A percentile compares a stretch with the other conserved stretches of the same genome.
These are phyloP conservation scores for Odobenus rosmarus DNA, from an alignment of 2,113 vertebrate species.

Conservation along the genomic window DNA sequence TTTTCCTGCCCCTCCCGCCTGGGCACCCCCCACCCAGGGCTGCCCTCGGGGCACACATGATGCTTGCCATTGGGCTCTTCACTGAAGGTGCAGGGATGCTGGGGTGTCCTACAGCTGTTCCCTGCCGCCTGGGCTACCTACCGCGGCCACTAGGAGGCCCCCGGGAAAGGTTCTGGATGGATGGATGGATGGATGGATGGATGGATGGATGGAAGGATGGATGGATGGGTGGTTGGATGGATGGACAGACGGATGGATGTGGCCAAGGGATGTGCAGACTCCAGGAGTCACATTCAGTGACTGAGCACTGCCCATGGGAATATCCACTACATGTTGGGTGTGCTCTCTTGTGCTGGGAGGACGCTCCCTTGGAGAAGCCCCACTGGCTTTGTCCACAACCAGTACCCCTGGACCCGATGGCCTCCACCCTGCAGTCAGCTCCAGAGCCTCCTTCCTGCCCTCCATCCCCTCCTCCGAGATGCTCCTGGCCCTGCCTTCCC, in stretches of 20 bases:
- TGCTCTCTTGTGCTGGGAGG: background rate
- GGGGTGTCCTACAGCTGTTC: background rate
- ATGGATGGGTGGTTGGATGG: background rate
- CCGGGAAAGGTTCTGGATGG: background rate
- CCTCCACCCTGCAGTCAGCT: rapidly evolving
- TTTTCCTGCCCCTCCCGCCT: background rate
- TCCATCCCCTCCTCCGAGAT: rapidly evolving
- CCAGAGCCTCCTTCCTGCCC: background rate
- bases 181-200: background rate
- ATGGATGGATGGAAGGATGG: background rate
- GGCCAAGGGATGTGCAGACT: rapidly evolving
- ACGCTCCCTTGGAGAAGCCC: background rate
- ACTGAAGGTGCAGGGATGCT: rapidly evolving
- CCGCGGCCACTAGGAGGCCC: background rate
- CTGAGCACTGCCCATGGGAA: background rate
- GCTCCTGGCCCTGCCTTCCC: background rate
- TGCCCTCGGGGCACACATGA: rapidly evolving
- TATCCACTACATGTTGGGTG: background rate
- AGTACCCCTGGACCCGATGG: background rate
- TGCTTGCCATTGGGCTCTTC: rapidly evolving
- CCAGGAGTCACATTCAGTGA: rapidly evolving
- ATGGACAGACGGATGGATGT: rapidly evolving
- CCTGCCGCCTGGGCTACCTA: background rate
- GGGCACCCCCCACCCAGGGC: background rate
- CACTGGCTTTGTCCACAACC: rapidly evolving